Evolutionary conservation across 2,113 vertebrate species (phyloP).

Genomic region (Sakesphorus luctuosus): DNA sequence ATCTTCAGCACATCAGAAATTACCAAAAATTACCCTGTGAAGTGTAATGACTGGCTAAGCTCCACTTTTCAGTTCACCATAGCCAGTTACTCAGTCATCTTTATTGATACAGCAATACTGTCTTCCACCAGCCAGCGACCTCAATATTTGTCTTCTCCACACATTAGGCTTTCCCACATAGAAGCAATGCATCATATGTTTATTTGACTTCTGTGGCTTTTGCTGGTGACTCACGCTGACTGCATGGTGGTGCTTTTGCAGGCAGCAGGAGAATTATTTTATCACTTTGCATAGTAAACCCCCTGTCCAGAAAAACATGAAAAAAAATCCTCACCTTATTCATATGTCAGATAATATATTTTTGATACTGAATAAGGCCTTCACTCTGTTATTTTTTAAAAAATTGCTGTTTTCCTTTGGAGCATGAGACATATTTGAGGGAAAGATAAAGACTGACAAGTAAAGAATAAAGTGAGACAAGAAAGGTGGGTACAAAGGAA

Average conservation of each 20-base stretch:
- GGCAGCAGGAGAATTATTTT: neutral
- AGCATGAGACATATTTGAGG: neutral
- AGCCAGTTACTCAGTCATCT: neutral
- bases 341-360: neutral
- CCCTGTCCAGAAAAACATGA: neutral
- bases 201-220: neutral
- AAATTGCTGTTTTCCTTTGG: neutral
- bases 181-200: neutral
- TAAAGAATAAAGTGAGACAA: neutral
- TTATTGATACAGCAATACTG: neutral
- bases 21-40: neutral
- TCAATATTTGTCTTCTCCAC: slow-evolving; percentile 20
- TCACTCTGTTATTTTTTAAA: neutral
- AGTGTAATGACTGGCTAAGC: neutral
- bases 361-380: neutral
- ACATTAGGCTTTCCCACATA: neutral
- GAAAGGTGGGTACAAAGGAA: neutral
- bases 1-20: neutral
- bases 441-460: neutral
- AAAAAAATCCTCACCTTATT: neutral
- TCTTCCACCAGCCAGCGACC: neutral
- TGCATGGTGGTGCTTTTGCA: slow-evolving; percentile 3
- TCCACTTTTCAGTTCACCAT: neutral
- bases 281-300: neutral
- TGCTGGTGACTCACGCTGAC: neutral